Evolutionary conservation across 2,888 invertebrate species (phyloP), one percentile per base, ranked within the genome.

Genomic region (Sesamia inferens): DNA sequence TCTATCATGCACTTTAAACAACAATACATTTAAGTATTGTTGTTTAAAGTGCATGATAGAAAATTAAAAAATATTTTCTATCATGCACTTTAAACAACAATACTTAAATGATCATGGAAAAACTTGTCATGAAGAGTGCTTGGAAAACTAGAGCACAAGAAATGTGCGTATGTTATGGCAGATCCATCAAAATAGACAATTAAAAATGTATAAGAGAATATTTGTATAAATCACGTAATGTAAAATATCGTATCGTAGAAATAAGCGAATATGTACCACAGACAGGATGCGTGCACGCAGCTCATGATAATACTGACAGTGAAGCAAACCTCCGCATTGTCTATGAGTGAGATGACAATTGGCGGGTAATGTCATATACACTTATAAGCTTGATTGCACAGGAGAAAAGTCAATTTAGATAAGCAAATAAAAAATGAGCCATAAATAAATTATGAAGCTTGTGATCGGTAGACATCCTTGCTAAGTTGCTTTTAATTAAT

Each of bases 291-390:
- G 88, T 84, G 83, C 81, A 86, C 88, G 89, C 88, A 87, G 81
- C 87, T 81, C 85, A 80, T 80, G 81, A 88, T 86, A 93, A 93
- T 94, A 93, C 94, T 94, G 92, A 94, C 91, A 87, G 82, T 88
- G 88, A 88, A 88, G 88, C 88, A 88, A 90, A 88, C 85, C 77
- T 81, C 81, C 63, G 68, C 78, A 84, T 87, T 87, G 85, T 84
- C 85, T 86, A 85, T 77, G 65, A 78, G 62, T 81, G 83, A 78
- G 79, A 83, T 81, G 79, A 85, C 76, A 81, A 79, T 73, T 74
- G 78, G 69, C 80, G 74, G 59, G 70, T 74, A 74, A 66, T 76
- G 76, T 76, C 76, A 58, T 78, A 65, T 62, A 66, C 69, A 76
- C 75, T 72, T 64, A 57, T 10, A 65, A 10, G 78, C 64, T 57